Evolutionary conservation across 2,888 invertebrate species (phyloP).

Genomic region (Acrobasis suavella): DNA sequence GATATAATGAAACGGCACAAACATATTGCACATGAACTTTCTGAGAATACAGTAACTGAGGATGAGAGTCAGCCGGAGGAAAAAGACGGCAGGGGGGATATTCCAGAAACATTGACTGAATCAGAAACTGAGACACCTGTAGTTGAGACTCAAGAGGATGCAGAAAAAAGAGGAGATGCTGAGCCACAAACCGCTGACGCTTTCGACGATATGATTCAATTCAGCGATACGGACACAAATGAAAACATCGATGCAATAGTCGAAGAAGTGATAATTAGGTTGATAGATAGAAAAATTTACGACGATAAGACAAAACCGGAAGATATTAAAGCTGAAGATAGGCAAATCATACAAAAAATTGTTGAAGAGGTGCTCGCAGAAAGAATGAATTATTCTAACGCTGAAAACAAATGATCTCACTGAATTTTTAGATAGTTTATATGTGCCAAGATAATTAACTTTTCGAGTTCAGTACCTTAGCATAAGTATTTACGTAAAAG

Average conservation of each 20-base stretch:
- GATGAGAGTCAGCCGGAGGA: slow-evolving; percentile 38
- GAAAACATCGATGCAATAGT: slow-evolving; percentile 73
- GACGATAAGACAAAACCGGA: slow-evolving; percentile 78
- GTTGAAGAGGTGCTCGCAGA: slow-evolving; percentile 75
- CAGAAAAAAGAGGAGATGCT: slow-evolving; percentile 22
- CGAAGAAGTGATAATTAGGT: slow-evolving; percentile 72
- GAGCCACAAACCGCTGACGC: slow-evolving; percentile 29
- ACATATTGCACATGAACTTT: slow-evolving; percentile 65
- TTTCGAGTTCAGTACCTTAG: neutral
- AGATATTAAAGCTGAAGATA: slow-evolving; percentile 70
- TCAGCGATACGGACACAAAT: slow-evolving; percentile 38
- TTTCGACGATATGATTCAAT: slow-evolving; percentile 11
- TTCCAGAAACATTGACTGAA: slow-evolving; percentile 49
- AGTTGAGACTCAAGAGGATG: slow-evolving; percentile 29
- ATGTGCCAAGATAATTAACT: slow-evolving; percentile 18
- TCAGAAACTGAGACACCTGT: slow-evolving; percentile 32
- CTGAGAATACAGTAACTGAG: slow-evolving; percentile 48
- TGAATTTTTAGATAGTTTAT: slow-evolving; percentile 4
- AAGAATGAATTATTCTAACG: slow-evolving; percentile 63
- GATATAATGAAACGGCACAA: slow-evolving; percentile 78
- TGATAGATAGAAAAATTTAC: slow-evolving; percentile 78
- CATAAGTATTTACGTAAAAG: too few relatives aligned
- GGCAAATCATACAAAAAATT: slow-evolving; percentile 71
- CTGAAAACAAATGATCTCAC: slow-evolving; percentile 38
- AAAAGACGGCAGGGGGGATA: slow-evolving; percentile 59